Percentiles rank a stretch among this genome's conserved stretches.
These are phyloP conservation scores for Eulimnadia texana DNA, from an alignment of 1,140 invertebrate species.

Conservation along the genomic window DNA sequence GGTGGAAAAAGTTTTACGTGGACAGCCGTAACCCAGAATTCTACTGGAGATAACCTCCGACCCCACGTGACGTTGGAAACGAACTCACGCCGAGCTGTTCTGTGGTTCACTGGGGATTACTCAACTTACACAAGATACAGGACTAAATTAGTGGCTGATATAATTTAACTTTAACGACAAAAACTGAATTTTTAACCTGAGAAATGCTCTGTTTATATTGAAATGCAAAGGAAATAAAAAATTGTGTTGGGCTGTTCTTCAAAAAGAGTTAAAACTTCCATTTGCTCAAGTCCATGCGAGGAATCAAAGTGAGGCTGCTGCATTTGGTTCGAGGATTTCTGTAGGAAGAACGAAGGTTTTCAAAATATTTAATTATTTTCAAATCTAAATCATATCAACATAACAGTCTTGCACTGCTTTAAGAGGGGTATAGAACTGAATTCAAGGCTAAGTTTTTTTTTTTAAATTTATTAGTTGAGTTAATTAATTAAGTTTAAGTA, in stretches of 20 bases:
- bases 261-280: conserved; percentile 35
- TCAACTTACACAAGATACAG: background rate
- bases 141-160: background rate
- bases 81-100: background rate
- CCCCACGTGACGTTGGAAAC: background rate
- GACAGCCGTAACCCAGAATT: background rate
- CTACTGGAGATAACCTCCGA: background rate
- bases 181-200: no score
- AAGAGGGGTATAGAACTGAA: no score
- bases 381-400: no score
- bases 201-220: no score
- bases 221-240: no score
- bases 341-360: no score
- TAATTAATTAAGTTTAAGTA: background rate
- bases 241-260: no score
- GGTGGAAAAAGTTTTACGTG: background rate
- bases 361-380: no score
- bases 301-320: conserved; percentile 58
- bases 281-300: conserved; percentile 68
- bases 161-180: background rate
- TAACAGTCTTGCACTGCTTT: no score
- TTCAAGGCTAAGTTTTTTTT: no score
- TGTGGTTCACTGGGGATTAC: background rate
- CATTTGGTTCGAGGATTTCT: conserved; percentile 81
- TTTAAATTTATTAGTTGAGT: no score